phyloP scores from a whole-genome alignment of 2,113 vertebrate species.

The human (Homo sapiens) region DNA sequence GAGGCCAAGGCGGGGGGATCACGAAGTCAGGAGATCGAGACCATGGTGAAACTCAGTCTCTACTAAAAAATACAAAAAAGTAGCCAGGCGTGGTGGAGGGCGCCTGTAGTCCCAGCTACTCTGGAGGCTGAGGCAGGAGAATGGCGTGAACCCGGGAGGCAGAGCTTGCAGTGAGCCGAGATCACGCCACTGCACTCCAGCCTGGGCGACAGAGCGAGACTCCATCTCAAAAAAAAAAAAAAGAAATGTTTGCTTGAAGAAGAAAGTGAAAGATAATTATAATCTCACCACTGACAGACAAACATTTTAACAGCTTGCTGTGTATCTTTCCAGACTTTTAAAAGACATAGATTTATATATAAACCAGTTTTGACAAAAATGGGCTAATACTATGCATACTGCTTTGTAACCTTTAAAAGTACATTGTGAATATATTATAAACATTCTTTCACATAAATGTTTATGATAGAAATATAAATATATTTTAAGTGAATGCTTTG shows the following conservation, averaged over 20 bases:
- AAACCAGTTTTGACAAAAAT: neutral
- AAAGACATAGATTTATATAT: neutral
- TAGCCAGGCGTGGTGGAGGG: too few relatives aligned
- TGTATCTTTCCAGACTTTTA: neutral
- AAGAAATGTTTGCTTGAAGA: slow-evolving; percentile 24
- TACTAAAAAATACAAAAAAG: too few relatives aligned
- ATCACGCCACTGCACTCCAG: too few relatives aligned
- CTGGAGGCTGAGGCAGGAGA: too few relatives aligned
- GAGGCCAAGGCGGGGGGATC: too few relatives aligned
- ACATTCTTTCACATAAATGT: neutral
- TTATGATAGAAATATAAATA: neutral
- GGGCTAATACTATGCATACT: neutral
- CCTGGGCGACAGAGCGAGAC: too few relatives aligned
- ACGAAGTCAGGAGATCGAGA: too few relatives aligned
- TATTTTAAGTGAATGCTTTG: neutral
- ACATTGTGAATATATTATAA: neutral
- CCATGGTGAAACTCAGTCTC: too few relatives aligned
- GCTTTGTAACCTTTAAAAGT: neutral
- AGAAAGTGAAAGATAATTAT: neutral
- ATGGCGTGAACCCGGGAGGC: too few relatives aligned
- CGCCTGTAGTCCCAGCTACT: too few relatives aligned
- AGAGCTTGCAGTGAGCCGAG: too few relatives aligned
- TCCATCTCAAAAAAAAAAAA: too few relatives aligned
- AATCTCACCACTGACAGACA: neutral
- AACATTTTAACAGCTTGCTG: neutral